Evolutionary conservation across 2,113 vertebrate species (phyloP).

Genomic region (Menura novaehollandiae): DNA sequence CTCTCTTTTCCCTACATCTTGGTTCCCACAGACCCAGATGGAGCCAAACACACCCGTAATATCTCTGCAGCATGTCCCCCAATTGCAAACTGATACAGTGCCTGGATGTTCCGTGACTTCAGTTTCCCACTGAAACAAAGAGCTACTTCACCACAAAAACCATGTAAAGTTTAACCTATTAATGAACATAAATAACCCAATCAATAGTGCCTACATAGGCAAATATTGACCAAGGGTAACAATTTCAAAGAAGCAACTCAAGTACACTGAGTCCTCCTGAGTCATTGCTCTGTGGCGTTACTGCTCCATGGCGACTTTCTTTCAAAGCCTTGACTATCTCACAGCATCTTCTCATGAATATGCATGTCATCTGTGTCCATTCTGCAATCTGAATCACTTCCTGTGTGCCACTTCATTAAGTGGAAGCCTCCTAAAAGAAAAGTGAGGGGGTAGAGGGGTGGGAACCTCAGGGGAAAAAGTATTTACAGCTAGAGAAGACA

Average conservation of each 20-base stretch:
- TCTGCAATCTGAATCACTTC: not conserved
- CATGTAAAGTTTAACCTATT: not conserved
- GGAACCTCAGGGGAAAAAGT: not conserved
- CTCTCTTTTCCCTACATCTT: not conserved
- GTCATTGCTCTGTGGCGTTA: not conserved
- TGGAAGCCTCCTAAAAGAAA: not conserved
- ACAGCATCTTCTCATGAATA: not conserved
- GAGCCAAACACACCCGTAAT: not conserved
- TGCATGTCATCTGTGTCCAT: not conserved
- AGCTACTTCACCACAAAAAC: not conserved
- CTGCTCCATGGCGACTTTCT: not conserved
- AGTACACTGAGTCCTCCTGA: not conserved
- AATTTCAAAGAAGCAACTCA: not conserved
- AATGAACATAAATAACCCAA: not conserved
- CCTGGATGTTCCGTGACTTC: not conserved
- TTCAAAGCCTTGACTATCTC: not conserved
- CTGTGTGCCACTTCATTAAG: not conserved
- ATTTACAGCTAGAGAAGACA: not conserved
- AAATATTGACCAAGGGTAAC: not conserved
- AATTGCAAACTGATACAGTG: not conserved
- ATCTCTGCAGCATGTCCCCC: not conserved
- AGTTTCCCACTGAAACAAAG: not conserved
- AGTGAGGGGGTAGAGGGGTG: not conserved
- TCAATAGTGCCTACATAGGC: not conserved
- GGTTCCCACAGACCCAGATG: not conserved